Evolutionary conservation across 2,797 vertebrate genomes (phyloP).

Genomic region (Oryzias dopingdopingensis): DNA sequence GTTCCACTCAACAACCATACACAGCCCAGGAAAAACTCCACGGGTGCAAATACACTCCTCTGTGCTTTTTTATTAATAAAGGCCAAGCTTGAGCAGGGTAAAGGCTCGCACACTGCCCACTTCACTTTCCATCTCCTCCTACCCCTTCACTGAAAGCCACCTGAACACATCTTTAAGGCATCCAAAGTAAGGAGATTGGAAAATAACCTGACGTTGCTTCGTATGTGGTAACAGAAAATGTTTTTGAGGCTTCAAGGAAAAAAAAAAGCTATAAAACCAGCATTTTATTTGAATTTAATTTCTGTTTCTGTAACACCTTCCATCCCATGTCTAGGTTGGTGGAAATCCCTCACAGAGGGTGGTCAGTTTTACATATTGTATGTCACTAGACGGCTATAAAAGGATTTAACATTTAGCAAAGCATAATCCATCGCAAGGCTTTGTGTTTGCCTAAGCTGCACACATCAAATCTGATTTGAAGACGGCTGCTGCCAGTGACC

Average conservation of each 20-base stretch:
- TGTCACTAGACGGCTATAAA: slow-evolving; percentile 80
- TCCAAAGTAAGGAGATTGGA: slow-evolving; percentile 48
- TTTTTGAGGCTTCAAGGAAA: slow-evolving; percentile 45
- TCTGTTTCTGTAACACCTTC: slow-evolving; percentile 15
- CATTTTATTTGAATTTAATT: slow-evolving; percentile 28
- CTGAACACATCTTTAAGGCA: slow-evolving; percentile 61
- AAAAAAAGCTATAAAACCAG: slow-evolving; percentile 64
- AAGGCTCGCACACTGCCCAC: slow-evolving; percentile 47
- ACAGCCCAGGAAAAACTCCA: slow-evolving; percentile 27
- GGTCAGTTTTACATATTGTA: slow-evolving; percentile 84
- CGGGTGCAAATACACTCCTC: slow-evolving; percentile 26
- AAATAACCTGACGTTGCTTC: slow-evolving; percentile 45
- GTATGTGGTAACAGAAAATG: slow-evolving; percentile 31
- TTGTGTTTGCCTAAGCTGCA: slow-evolving; percentile 77
- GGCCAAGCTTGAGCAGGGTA: slow-evolving; percentile 42
- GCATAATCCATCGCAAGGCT: slow-evolving; percentile 77
- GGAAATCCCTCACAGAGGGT: slow-evolving; percentile 77
- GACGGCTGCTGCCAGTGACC: slow-evolving; percentile 69
- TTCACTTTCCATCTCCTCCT: slow-evolving; percentile 39
- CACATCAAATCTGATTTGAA: slow-evolving; percentile 81
- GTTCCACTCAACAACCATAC: slow-evolving; percentile 36
- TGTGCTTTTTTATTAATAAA: slow-evolving; percentile 41
- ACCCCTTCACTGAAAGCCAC: slow-evolving; percentile 68
- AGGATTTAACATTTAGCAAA: slow-evolving; percentile 82
- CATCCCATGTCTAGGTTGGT: slow-evolving; percentile 35